Evolutionary conservation across 2,797 vertebrate genomes (phyloP).

Genomic region (Acrocephalus scirpaceus): DNA sequence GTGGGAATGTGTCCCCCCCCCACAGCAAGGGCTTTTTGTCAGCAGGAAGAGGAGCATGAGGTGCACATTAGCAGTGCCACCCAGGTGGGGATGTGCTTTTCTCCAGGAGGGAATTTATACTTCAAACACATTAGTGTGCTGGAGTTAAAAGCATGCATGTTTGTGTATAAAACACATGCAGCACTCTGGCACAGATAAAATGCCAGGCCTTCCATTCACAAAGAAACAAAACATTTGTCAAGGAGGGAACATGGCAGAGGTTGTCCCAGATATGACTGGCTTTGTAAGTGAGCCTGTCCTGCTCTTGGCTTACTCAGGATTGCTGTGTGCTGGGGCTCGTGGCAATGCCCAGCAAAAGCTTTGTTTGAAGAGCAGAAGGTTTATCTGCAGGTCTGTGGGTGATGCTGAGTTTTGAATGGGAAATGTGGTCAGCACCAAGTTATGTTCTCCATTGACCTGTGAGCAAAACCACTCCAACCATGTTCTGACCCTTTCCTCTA

Average conservation of each 20-base stretch:
- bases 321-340: not conserved
- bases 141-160: not conserved
- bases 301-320: not conserved
- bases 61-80: not conserved
- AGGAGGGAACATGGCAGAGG: not conserved
- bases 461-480: not conserved
- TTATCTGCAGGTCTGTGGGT: not conserved
- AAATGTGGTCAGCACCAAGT: not conserved
- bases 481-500: not conserved
- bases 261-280: not conserved
- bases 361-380: not conserved
- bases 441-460: rapidly evolving
- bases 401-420: not conserved
- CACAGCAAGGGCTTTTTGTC: not conserved
- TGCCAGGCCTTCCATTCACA: not conserved
- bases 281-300: not conserved
- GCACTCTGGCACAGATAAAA: not conserved
- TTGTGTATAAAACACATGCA: not conserved
- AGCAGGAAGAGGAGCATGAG: not conserved
- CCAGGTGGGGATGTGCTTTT: not conserved
- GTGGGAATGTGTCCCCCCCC: not conserved
- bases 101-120: not conserved
- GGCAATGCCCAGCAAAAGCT: not conserved
- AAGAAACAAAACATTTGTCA: not conserved
- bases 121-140: not conserved